Conservation (phyloP, 2,888 invertebrate species). For the Nymphalis polychloros region DNA sequence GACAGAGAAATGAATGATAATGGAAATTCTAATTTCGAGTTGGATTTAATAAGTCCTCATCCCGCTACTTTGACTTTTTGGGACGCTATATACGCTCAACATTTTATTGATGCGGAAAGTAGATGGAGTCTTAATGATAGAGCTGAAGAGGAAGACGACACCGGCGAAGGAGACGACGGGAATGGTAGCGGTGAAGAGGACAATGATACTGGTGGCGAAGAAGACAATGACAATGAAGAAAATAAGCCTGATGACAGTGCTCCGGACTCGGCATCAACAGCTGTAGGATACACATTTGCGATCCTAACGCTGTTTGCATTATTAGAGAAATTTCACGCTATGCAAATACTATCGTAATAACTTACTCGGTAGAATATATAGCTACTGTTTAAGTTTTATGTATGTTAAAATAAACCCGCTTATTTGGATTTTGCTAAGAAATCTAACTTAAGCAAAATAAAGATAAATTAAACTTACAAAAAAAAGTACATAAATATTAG, state of each 20-base stretch:
- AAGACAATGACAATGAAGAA: slow-evolving; percentile 23
- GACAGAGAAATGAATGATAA: slow-evolving; percentile 47
- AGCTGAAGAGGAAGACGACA: slow-evolving; percentile 46
- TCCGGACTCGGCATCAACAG: slow-evolving; percentile 56
- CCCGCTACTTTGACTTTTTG: slow-evolving; percentile 55
- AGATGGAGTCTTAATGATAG: slow-evolving; percentile 53
- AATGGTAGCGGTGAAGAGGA: slow-evolving; percentile 21
- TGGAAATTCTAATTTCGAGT: slow-evolving; percentile 48
- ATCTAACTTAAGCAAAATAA: slow-evolving; percentile 28
- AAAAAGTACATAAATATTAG: not conserved
- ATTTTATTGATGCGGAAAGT: slow-evolving; percentile 63
- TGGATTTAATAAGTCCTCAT: slow-evolving; percentile 54
- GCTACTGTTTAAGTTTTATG: slow-evolving; percentile 26
- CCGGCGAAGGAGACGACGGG: slow-evolving; percentile 23
- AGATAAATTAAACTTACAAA: not conserved
- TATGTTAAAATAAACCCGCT: slow-evolving; percentile 19
- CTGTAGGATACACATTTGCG: slow-evolving; percentile 60
- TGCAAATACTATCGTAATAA: slow-evolving; percentile 51
- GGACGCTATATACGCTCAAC: slow-evolving; percentile 57
- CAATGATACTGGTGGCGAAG: slow-evolving; percentile 26
- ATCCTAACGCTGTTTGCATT: slow-evolving; percentile 57
- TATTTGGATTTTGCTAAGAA: slow-evolving; percentile 35
- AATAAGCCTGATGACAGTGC: not conserved
- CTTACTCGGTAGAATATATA: slow-evolving; percentile 44
- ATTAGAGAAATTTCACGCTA: slow-evolving; percentile 54